A percentile compares a stretch with the other conserved stretches of the same genome.
Evolutionary conservation across 2,113 vertebrate species (phyloP).

Genomic region (Girardinichthys multiradiatus): DNA sequence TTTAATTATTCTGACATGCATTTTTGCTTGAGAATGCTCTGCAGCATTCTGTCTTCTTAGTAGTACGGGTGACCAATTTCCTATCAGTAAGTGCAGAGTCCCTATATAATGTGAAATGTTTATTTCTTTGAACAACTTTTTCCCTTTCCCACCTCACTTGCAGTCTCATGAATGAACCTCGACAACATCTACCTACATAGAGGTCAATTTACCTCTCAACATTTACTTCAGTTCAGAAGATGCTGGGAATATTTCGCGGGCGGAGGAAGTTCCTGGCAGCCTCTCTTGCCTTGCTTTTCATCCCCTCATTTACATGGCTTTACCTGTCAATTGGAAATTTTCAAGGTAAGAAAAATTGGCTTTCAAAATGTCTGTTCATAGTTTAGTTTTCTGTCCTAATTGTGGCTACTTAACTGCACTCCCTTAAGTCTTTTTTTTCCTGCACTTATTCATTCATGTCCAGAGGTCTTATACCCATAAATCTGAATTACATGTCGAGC

Average conservation of each 20-base stretch:
- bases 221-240: conserved; percentile 84
- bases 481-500: too few species aligned
- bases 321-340: conserved; percentile 94
- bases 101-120: neutral
- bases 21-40: too few species aligned
- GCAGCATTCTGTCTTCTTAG: too few species aligned
- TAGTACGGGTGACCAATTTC: too few species aligned
- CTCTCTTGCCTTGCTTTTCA: conserved; percentile 91
- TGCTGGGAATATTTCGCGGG: conserved; percentile 99
- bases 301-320: conserved; percentile 96
- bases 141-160: conserved; percentile 6
- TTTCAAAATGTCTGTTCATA: neutral
- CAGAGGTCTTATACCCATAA: too few species aligned
- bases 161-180: conserved; percentile 87
- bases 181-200: conserved; percentile 85
- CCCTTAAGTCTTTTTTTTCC: too few species aligned
- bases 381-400: too few species aligned
- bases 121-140: neutral
- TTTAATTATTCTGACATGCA: too few species aligned
- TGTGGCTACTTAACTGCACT: too few species aligned
- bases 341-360: conserved; percentile 84
- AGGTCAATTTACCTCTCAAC: conserved; percentile 77
- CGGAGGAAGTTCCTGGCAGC: conserved; percentile 98
- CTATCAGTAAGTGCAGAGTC: too few species aligned
- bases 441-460: too few species aligned